Conservation (phyloP, 2,888 invertebrate genomes). For the Ornithoptera priamus region DNA sequence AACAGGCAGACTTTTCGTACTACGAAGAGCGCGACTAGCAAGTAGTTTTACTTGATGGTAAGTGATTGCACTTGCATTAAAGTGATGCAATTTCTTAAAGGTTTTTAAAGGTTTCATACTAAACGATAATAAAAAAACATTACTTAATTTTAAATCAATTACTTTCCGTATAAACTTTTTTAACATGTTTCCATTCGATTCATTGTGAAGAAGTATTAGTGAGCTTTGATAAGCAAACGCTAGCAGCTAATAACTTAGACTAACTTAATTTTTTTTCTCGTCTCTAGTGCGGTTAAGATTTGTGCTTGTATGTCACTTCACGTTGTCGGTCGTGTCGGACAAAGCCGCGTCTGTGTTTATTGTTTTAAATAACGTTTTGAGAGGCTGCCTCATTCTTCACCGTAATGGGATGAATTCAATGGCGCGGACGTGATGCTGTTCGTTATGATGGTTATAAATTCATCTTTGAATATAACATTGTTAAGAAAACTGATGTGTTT, state of each 20-base stretch:
- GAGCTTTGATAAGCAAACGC: neutral
- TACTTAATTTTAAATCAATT: too few species aligned
- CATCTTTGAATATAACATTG: too few species aligned
- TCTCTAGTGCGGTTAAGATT: constrained; percentile 11
- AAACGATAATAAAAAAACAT: too few species aligned
- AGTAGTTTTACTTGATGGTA: too few species aligned
- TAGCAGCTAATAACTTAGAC: neutral
- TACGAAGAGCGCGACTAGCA: too few species aligned
- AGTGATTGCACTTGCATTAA: too few species aligned
- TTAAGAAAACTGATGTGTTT: neutral
- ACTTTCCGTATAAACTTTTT: too few species aligned
- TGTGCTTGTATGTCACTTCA: constrained; percentile 25
- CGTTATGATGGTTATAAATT: neutral
- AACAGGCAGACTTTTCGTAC: too few species aligned
- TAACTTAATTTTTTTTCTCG: neutral
- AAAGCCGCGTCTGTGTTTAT: constrained; percentile 20
- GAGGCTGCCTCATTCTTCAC: constrained; percentile 1
- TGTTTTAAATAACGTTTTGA: constrained; percentile 22
- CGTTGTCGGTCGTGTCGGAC: constrained; percentile 25
- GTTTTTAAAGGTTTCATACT: too few species aligned
- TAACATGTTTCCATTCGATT: too few species aligned
- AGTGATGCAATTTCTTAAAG: too few species aligned
- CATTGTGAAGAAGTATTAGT: too few species aligned
- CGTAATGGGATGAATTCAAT: constrained; percentile 12
- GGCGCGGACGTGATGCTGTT: neutral